phyloP scores from a whole-genome alignment of 2,888 invertebrate species.

The Corythucha ciliata region DNA sequence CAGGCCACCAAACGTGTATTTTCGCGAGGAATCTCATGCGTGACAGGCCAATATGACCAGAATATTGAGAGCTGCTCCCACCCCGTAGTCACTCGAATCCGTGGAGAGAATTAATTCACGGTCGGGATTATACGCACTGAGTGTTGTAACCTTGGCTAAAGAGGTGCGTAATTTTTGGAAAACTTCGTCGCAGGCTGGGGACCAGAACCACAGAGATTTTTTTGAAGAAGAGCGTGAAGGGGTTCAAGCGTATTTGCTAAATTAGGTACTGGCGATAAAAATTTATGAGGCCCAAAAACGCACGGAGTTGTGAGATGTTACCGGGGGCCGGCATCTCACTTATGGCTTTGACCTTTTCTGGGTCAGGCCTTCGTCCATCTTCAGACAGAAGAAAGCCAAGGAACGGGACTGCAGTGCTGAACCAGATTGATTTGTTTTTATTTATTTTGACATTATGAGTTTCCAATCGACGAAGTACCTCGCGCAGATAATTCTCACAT shows the following conservation, averaged over 20 bases:
- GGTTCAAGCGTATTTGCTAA: constrained; percentile 15
- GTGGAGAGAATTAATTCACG: constrained; percentile 21
- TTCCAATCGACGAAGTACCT: constrained; percentile 29
- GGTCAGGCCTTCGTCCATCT: constrained; percentile 11
- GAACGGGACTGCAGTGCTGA: constrained; percentile 32
- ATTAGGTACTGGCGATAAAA: constrained; percentile 18
- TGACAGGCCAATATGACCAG: constrained; percentile 15
- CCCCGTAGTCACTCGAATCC: constrained; percentile 27
- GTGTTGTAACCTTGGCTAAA: constrained; percentile 6
- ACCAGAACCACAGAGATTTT: constrained; percentile 16
- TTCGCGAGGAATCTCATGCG: no score
- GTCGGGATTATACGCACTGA: constrained; percentile 24
- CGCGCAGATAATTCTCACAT: no score
- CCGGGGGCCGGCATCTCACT: constrained; percentile 8
- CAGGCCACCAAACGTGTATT: no score
- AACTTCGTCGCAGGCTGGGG: constrained; percentile 3
- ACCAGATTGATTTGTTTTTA: constrained; percentile 34
- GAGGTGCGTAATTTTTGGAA: constrained; percentile 15
- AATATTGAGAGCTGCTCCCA: constrained; percentile 26
- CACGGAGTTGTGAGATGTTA: constrained; percentile 15
- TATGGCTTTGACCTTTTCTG: constrained; percentile 18
- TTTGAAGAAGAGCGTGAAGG: constrained; percentile 11
- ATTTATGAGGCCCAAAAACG: constrained; percentile 23
- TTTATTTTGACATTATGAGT: constrained; percentile 34
- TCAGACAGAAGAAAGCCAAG: constrained; percentile 29